Conservation (phyloP, 1,140 invertebrate genomes). For the Drosophila prosaltans region DNA sequence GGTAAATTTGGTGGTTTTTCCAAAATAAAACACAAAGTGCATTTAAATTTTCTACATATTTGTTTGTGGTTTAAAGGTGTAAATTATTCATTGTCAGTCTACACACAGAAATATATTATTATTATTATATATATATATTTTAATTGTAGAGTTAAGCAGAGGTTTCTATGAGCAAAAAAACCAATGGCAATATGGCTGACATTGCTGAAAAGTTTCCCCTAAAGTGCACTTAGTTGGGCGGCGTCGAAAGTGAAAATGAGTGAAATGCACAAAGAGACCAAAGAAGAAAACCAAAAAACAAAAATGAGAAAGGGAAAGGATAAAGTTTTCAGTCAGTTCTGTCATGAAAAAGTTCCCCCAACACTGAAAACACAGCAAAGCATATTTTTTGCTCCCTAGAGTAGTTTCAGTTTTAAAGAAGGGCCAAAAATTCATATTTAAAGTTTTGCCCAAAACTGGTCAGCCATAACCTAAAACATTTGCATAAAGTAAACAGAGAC, state of each 20-base stretch:
- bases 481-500: neutral
- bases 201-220: slow-evolving; percentile 33
- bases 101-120: neutral
- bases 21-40: slow-evolving; percentile 41
- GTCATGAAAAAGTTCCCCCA: slow-evolving; percentile 28
- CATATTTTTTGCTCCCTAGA: neutral
- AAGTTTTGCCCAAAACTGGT: slow-evolving; percentile 3
- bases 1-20: no score
- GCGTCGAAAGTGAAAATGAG: slow-evolving; percentile 33
- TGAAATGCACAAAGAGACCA: slow-evolving; percentile 28
- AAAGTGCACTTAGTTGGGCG: slow-evolving; percentile 19
- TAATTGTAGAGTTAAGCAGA: neutral
- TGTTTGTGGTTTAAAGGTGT: slow-evolving; percentile 38
- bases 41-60: slow-evolving; percentile 49
- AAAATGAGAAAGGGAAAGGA: neutral
- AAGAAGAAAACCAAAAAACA: neutral
- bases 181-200: slow-evolving; percentile 24
- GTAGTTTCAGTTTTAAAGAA: neutral
- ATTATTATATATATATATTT: neutral
- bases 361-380: neutral
- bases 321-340: slow-evolving; percentile 38
- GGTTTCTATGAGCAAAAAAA: slow-evolving; percentile 19
- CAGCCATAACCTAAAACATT: slow-evolving; percentile 11
- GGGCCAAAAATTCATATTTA: slow-evolving; percentile 1
- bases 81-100: slow-evolving; percentile 37